phyloP scores from a whole-genome alignment of 1,140 invertebrate species.

The Myzus persicae region DNA sequence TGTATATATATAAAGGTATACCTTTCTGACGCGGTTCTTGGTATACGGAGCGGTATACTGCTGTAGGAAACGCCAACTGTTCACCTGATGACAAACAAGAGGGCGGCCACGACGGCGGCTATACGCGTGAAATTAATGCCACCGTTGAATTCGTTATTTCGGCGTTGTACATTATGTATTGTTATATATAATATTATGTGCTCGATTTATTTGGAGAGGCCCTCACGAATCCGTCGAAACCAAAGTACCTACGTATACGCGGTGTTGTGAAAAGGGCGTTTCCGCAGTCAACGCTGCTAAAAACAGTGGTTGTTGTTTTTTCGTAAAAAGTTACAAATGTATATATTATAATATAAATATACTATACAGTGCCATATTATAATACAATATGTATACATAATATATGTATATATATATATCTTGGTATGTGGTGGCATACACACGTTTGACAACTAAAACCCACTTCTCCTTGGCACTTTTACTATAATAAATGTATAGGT shows the following conservation, averaged over 20 bases:
- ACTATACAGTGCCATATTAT: background rate
- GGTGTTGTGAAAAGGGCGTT: background rate
- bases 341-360: background rate
- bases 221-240: background rate
- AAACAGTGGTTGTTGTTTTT: background rate
- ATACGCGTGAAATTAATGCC: background rate
- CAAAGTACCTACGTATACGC: background rate
- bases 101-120: background rate
- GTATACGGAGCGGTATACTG: background rate
- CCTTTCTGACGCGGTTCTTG: background rate
- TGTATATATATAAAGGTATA: background rate
- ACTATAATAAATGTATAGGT: no score
- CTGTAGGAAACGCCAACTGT: conserved; percentile 19
- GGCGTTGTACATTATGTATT: background rate
- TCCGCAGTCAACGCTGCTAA: background rate
- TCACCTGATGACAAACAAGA: conserved; percentile 16
- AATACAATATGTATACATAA: no score
- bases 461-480: no score
- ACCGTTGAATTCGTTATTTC: background rate
- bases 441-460: no score
- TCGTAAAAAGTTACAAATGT: background rate
- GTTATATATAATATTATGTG: background rate
- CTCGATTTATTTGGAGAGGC: background rate
- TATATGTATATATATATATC: no score
- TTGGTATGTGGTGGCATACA: no score